Evolutionary conservation across 2,113 vertebrate species (phyloP).

Genomic region (Halichoerus grypus): DNA sequence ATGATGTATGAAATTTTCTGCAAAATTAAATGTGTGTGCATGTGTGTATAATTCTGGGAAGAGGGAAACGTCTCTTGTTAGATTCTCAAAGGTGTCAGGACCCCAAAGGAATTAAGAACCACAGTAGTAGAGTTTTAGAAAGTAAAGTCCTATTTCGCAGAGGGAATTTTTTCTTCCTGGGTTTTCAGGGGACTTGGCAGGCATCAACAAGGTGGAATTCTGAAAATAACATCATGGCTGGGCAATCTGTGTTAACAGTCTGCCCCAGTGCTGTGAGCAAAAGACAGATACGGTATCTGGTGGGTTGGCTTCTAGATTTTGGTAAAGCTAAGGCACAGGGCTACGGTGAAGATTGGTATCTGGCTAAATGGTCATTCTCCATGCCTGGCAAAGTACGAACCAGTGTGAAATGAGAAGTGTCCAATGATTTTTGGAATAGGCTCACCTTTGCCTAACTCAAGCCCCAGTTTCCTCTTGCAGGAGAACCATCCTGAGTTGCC

Average conservation of each 20-base stretch:
- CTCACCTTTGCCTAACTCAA: neutral
- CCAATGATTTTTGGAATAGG: neutral
- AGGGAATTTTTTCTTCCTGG: neutral
- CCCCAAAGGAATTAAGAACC: neutral
- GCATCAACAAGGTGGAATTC: neutral
- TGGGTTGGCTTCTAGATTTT: neutral
- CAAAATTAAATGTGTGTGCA: neutral
- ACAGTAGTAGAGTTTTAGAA: neutral
- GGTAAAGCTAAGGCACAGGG: neutral
- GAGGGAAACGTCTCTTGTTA: neutral
- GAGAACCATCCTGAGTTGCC: constrained; percentile 69
- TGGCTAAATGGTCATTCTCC: neutral
- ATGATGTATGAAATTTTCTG: neutral
- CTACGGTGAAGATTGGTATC: neutral
- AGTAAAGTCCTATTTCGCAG: neutral
- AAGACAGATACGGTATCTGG: neutral
- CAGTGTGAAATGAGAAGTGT: neutral
- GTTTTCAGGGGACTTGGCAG: neutral
- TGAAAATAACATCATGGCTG: neutral
- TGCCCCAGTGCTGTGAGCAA: neutral
- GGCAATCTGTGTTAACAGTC: neutral
- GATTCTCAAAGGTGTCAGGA: neutral
- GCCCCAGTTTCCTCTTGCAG: neutral
- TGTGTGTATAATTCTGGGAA: neutral
- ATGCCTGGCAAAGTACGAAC: neutral